Base-by-base conservation (phyloP, 2,888 invertebrate genomes). In the Pachydiplax longipennis region DNA sequence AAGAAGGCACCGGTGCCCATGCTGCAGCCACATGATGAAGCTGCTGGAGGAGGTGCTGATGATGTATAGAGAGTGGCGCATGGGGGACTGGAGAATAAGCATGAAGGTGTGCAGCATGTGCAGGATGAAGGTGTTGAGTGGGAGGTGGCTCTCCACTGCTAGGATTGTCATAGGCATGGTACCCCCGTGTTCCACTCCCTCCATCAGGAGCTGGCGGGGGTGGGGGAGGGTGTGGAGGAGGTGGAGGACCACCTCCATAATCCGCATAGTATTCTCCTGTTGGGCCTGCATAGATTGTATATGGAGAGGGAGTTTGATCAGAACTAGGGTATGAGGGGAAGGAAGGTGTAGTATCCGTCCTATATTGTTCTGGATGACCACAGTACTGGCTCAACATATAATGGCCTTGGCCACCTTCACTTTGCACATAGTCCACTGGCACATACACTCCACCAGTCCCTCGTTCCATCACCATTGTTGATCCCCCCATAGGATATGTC, bases 161-260 rank as follows among this genome's bases (percentile, higher is more conserved):
- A 80, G 95, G 95, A 93, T 95, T 95, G 93, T 95, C 95, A 92
- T 95, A 95, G 6, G 95, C 35, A 93, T 91, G 91, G 91, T 91
- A 91, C 12, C 35, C 37, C 15, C 87, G 61, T 13, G 65, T 37
- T n/a, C 87, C 65, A 61, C 87, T 37, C 22, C 87, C 65, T 25
- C 83, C 53, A n/a, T 87, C 87, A 12, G 87, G 87, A 37, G 61
- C 61, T 22, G 87, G 87, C 13, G 87, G 61, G 35, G 87, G 61
- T n/a, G 87, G 61, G 4, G 87, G 61, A 12, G 87, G 87, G 10
- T 61, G 61, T 1, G 87, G 87, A 22, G 87, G 61, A 5, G 87
- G 61, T 37, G 87, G 61, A 15, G 83, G 58, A 1, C 87, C 87
- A 58, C 87, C 87, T 2, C 87, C 87, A 61, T 87, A 87, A 61